Percentiles rank a stretch among this genome's conserved stretches.
Evolutionary conservation across 1,140 invertebrate species (phyloP).

Genomic region (Ctenoplectra terminalis): DNA sequence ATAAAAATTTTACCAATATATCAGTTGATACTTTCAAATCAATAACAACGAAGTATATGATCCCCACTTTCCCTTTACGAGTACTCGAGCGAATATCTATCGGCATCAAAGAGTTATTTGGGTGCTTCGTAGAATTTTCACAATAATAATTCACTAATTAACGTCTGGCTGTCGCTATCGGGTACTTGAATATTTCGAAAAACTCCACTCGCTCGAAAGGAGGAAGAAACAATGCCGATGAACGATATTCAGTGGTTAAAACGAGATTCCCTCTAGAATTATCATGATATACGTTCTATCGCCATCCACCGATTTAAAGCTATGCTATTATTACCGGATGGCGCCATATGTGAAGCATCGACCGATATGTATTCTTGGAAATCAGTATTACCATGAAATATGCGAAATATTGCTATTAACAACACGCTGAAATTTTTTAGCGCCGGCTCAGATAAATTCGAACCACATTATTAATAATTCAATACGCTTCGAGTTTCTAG

Average conservation of each 20-base stretch:
- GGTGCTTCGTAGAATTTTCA: neutral
- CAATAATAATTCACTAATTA: conserved; percentile 17
- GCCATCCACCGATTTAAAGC: neutral
- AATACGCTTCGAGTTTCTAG: neutral
- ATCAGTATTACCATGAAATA: neutral
- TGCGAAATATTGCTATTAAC: neutral
- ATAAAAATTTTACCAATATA: neutral
- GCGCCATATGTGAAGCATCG: neutral
- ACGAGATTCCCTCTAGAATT: neutral
- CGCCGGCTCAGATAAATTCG: neutral
- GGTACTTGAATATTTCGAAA: neutral
- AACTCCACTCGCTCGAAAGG: too few relatives aligned
- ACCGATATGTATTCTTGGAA: neutral
- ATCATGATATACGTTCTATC: conserved; percentile 3
- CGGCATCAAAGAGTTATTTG: neutral
- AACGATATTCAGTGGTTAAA: neutral
- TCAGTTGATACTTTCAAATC: neutral
- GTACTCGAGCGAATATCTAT: neutral
- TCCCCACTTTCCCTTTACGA: neutral
- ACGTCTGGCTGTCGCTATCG: neutral
- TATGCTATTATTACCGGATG: neutral
- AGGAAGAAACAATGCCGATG: conserved; percentile 21
- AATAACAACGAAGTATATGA: neutral
- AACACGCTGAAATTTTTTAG: neutral
- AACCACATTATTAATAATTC: neutral